Evolutionary conservation across 1,140 invertebrate species (phyloP).

Genomic region (Phenacoccus solenopsis): DNA sequence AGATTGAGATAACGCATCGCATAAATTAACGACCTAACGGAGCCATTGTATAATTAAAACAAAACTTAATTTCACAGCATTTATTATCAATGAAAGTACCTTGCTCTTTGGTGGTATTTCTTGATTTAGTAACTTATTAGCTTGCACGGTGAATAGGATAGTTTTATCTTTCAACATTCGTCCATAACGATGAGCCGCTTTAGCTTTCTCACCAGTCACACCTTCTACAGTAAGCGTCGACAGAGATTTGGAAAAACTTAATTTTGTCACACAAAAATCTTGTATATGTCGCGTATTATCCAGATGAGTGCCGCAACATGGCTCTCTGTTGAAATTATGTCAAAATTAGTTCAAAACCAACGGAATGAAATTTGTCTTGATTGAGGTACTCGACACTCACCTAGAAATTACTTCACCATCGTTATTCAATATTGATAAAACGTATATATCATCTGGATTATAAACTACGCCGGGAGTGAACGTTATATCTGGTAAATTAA

Average conservation of each 20-base stretch:
- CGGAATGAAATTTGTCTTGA: too few relatives aligned
- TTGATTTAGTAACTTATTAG: background rate
- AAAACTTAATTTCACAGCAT: background rate
- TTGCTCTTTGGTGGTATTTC: background rate
- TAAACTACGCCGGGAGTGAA: background rate
- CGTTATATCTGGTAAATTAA: background rate
- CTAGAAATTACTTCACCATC: background rate
- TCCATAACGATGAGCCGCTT: conserved; percentile 28
- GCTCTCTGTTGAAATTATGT: conserved; percentile 44
- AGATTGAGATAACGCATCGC: background rate
- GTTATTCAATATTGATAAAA: background rate
- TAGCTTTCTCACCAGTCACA: conserved; percentile 44
- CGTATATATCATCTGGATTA: background rate
- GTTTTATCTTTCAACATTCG: background rate
- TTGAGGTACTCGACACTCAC: background rate
- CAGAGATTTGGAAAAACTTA: background rate
- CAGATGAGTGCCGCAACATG: conserved; percentile 79
- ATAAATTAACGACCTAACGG: background rate
- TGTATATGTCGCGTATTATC: conserved; percentile 48
- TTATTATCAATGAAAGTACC: background rate
- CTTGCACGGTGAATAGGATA: background rate
- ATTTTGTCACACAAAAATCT: conserved; percentile 48
- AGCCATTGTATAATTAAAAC: too few relatives aligned
- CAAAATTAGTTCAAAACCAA: too few relatives aligned
- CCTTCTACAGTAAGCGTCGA: conserved; percentile 32